Evolutionary conservation across 2,113 vertebrate species (phyloP), one percentile per base, ranked within the genome.

Genomic region (Platysternon megacephalum): DNA sequence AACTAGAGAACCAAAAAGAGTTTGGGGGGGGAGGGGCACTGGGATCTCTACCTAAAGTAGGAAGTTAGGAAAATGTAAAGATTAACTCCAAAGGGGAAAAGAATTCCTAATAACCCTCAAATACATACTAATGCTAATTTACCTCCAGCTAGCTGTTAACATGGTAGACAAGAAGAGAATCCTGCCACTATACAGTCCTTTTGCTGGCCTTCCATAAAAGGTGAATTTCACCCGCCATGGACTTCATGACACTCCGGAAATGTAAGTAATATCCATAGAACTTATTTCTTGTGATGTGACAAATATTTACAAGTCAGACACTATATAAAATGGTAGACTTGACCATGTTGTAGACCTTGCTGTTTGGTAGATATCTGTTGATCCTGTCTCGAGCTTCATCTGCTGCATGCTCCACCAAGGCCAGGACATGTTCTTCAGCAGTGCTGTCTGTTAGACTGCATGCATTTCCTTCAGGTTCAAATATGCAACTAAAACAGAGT

Each of bases 361-460:
- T 99, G 85, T 98, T 99, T 4, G 99, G 99, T 89, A 99, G 99
- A 85, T 99, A 99, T 84, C 98, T 98, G 98, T 97, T 99, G 98
- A 99, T 98, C 95, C 99, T 98, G 96, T 99, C 99, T 1, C 99
- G 98, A 29, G 99, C 99, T 98, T 99, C 99, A 28, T 99, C 99
- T 1, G 99, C 99, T 0, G 99, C 99, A 2, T 99, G 99, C 92
- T 99, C 99, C 91, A 99, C 99, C 76, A 99, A 98, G 1, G 99
- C 99, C 93, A 99, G 96, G 88, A 99, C 99, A 7, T 99, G 99
- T 91, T 99, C 99, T 97, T 99, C 99, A 1, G 99, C 99, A 2
- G 99, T 99, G 94, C 99, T 99, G 98, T 99, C 99, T 0, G 99
- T 99, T 96, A 99, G 95, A 95, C 99, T 99, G 98, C 99, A 99